Evolutionary conservation across 2,797 vertebrate species (phyloP), one percentile per base, ranked within the genome.

Genomic region (Arrhamphus sclerolepis): DNA sequence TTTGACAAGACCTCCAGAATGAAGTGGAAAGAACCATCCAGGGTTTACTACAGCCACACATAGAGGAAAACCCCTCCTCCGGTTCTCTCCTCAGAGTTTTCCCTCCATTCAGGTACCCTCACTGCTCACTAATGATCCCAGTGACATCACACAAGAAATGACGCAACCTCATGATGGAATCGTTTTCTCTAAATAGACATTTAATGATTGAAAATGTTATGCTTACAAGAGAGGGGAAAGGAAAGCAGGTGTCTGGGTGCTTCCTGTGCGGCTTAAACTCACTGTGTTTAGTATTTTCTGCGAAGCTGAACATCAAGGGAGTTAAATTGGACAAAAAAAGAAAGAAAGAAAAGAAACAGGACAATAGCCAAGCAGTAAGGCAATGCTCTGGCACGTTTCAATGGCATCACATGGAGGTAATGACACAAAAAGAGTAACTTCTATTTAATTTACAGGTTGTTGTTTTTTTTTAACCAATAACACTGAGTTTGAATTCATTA

Each of bases 181-280:
- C 20, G 19, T 81, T 87, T 87, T 88, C 83, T 87, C 89, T 89
- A 89, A 89, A 90, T 87, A 85, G 81, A 87, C 84, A 87, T 92
- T 91, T 91, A 91, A 87, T 92, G 89, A 87, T 89, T 86, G 80
- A 57, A 88, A 87, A 87, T 56, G 43, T 46, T 59, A 49, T 52
- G 69, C 72, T 66, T 88, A 85, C 82, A 90, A n/a, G 77, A 83
- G 52, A 16, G 61, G 62, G 72, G 10, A 41, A 56, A 28, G 17
- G 42, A 77, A 53, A 71, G 79, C 73, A 81, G 74, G 67, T 81
- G 72, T 56, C 0, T 22, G 62, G 54, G 44, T 62, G 60, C 81
- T 81, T 66, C 63, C 47, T 18, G 46, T 70, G 73, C 51, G 48
- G 72, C 55, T 53, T 34, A 38, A 57, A 74, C 38, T 56, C 46